Base-by-base conservation (phyloP, 1,140 invertebrate species). In the Drosophila tsacasi region DNA sequence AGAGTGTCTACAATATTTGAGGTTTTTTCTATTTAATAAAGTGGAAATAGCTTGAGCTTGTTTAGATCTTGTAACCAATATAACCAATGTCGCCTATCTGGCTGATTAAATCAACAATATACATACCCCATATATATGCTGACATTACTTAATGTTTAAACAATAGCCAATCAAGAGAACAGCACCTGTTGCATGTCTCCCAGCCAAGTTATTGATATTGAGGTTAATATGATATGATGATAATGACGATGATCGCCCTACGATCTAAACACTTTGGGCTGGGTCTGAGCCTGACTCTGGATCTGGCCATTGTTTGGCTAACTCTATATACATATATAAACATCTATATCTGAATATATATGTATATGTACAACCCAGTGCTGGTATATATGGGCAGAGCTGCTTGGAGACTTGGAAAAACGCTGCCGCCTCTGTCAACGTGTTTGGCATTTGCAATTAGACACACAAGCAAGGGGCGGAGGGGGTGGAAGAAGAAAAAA, bases 391-490 rank as follows among this genome's bases (percentile, higher is more conserved):
- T 87, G 83, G 84, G 64, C 80, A 77, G 65, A 77, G 83, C 80
- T 63, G 76, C 84, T 86, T 76, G 83, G 44, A 69, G 42, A 37
- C 52, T 55, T 55, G 54, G 54, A 55, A 63, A 76, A 74, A 57
- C 61, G 50, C 44, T 74, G 67, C 50, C 76, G 66, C 40, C 57
- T 55, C 39, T 71, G 37, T 42, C 73, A 63, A 87, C 84, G 84
- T 87, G 84, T 78, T 90, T 81, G 73, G 84, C 84, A 90, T 87
- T 84, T 84, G 77, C 84, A 87, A 87, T 87, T 65, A 78, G 79
- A 64, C 65, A 57, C 63, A 72, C 9, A 15, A n/a, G 0, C 6
- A 5, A 17, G 4, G 30, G 27, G 15, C 0, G 39, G 21, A 13
- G n/a, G 5, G 52, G 47, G 50, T 62, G 32, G 35, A 40, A 32